phyloP scores from a whole-genome alignment of 2,113 vertebrate genomes.

The Caranx ignobilis region DNA sequence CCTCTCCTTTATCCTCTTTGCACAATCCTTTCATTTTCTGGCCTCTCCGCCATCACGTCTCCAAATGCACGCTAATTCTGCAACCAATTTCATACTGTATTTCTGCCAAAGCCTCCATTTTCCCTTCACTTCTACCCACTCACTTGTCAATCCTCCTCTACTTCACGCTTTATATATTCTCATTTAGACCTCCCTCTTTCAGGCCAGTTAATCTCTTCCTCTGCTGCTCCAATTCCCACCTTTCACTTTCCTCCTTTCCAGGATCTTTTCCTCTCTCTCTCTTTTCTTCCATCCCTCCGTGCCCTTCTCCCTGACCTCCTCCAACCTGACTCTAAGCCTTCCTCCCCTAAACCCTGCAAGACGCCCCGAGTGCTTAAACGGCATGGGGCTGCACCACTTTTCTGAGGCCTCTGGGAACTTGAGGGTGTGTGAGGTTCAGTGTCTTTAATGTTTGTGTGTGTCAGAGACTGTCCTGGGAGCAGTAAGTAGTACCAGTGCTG shows the following conservation, averaged over 20 bases:
- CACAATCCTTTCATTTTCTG: constrained; percentile 62
- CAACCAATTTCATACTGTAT: constrained; percentile 64
- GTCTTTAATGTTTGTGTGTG: constrained; percentile 36
- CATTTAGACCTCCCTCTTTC: constrained; percentile 54
- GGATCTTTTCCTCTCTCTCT: constrained; percentile 34
- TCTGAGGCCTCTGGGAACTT: constrained; percentile 25
- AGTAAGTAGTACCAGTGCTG: constrained; percentile 35
- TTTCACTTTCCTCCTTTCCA: constrained; percentile 45
- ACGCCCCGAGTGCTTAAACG: constrained; percentile 48
- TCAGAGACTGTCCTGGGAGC: constrained; percentile 31
- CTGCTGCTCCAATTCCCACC: constrained; percentile 38
- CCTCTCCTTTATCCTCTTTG: constrained; percentile 56
- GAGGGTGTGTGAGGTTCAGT: constrained; percentile 30
- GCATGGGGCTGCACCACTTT: constrained; percentile 28
- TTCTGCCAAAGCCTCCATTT: constrained; percentile 67
- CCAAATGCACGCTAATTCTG: constrained; percentile 55
- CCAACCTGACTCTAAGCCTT: constrained; percentile 46
- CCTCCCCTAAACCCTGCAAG: constrained; percentile 34
- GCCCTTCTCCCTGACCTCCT: constrained; percentile 47
- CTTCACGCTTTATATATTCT: constrained; percentile 51
- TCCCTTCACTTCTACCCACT: constrained; percentile 67
- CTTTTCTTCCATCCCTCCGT: constrained; percentile 37
- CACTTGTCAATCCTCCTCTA: constrained; percentile 67
- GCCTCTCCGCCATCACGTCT: constrained; percentile 46
- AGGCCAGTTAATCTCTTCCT: constrained; percentile 49